Evolutionary conservation across 2,888 invertebrate genomes (phyloP), one percentile per base, ranked within the genome.

Genomic region (Rhingia campestris): DNA sequence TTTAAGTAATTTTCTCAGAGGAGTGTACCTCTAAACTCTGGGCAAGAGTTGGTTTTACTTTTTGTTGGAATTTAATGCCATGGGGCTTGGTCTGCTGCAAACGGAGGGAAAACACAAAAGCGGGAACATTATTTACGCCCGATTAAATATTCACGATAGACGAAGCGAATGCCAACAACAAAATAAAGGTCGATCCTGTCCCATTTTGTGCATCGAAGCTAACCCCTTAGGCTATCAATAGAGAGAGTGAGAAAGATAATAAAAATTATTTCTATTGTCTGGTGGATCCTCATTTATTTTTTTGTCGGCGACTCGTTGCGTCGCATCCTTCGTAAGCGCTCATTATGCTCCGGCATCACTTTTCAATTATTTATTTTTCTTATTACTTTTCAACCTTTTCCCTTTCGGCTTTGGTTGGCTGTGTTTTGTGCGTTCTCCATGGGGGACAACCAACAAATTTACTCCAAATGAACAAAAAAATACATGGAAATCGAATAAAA

Each of bases 311-410:
- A n/a, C n/a, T n/a, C n/a, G 64, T 79, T 37, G 33, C 49, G 22
- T 22, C 22, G 22, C 22, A 59, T 79, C 82, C 82, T 79, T 79
- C 69, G 69, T 63, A 72, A 54, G 53, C 54, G 54, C 72, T 82
- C 79, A 77, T 82, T 82, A 82, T 73, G 77, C 77, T 45, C 56
- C 39, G 54, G 73, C 63, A 67, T 80, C 74, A 22, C 22, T 69
- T 80, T 84, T 84, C 84, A 84, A 84, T 84, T 84, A 84, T 84
- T 84, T 84, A 84, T 84, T 84, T 84, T 84, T 80, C 80, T 84
- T 72, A 80, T 80, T 80, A 79, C 51, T 61, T 58, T 67, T 84
- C 37, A 63, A 74, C 74, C 64, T 66, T 56, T 66, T 69, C 43
- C 51, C 64, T 45, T 64, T 69, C 2, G 22, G 81, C 54, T 39